Evolutionary conservation across 2,888 invertebrate genomes (phyloP), one percentile per base, ranked within the genome.

Genomic region (Euclidia mi): DNA sequence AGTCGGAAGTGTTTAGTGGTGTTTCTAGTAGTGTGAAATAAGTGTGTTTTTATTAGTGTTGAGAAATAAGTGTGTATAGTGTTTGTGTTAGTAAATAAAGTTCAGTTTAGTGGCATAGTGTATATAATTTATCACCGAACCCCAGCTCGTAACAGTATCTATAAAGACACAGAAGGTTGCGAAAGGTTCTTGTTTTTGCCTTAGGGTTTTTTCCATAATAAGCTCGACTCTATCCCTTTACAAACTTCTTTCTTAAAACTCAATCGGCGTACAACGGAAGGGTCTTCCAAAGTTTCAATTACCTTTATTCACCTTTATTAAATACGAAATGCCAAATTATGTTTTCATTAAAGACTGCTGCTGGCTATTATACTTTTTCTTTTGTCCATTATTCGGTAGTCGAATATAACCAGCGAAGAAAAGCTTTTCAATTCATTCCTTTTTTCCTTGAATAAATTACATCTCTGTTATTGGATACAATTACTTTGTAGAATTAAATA

Each of bases 161-260:
- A 31, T 45, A 51, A 51, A 58, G 28, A 48, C 15, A 3, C 3
- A 43, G 11, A 42, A 43, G 40, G 40, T 47, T 37, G 12, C 20
- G 18, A 47, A 31, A 20, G 20, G 45, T 50, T 35, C 46, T 49
- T 44, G 38, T 42, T 56, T 59, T 67, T 40, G 43, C 12, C 2
- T 28, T 31, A 12, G 7, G 40, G 34, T 60, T 44, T 60, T 42
- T 29, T 67, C 50, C 35, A 0, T 47, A 40, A 35, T 29, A 43
- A 50, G 31, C 66, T 28, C 7, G 25, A 9, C 15, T 4, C 9
- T 32, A 2, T 17, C 15, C 37, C 37, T 10, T 18, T n/a, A n/a
- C 10, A 18, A 37, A 17, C 1, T 3, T n/a, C n/a, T 18, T 37
- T 25, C 20, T 25, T 25, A 3, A n/a, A 25, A 25, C 20, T 25